Evolutionary conservation across 2,888 invertebrate genomes (phyloP), one percentile per base, ranked within the genome.

Genomic region (Acrobasis consociella): DNA sequence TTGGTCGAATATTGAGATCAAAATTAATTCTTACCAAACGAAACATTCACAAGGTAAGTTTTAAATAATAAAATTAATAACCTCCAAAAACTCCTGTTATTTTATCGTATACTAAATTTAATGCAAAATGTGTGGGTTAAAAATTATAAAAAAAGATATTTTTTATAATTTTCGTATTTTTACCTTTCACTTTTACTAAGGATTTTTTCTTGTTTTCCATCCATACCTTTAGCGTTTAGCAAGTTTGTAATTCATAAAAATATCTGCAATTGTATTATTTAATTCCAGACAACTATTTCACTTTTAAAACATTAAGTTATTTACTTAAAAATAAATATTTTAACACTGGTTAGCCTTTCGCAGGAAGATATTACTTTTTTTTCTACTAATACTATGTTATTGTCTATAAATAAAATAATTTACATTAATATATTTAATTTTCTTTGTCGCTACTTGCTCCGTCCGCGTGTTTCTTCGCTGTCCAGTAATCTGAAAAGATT

Each of bases 401-500:
- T 1, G 49, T 49, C 59, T 50, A 37, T 17, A 38, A 60, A 49
- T 50, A 50, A 60, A 60, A 60, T 49, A 49, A 59, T 37, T 49
- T 49, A 59, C 10, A 59, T 5, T 22, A 46, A 58, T 56, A 42
- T 16, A 42, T 60, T 73, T 87, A 92, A 68, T 92, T 92, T 78
- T 92, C 92, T 79, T 92, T 92, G 75, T 92, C 92, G 68, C 91
- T 91, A 2, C 87, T 82, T 17, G 85, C 80, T 1, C 84, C 78
- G 11, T 93, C 91, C 52, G 88, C 73, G 67, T 88, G 86, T 78
- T 93, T 93, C 73, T 92, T 81, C 67, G 90, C 77, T 16, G 93
- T 92, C 92, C 93, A 93, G 68, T 93, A 93, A 90, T 93, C 93
- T 93, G 93, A 65, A 89, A 93, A 74, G 72, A 75, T 11, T 1